Base-by-base conservation (phyloP, 2,797 vertebrate genomes). In the Enteromius afrohamiltoni region DNA sequence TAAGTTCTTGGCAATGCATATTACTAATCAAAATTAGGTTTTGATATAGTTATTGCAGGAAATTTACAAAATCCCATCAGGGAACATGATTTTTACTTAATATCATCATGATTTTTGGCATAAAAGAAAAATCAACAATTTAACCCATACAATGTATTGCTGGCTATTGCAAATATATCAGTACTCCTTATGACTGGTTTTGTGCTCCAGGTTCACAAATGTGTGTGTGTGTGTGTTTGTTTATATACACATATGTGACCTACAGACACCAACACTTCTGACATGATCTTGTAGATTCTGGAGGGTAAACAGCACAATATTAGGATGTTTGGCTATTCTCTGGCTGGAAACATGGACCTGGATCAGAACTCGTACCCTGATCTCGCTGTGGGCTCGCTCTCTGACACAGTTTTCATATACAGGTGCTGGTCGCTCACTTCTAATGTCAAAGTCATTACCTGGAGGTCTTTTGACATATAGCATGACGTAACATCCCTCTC, bases 321-420 rank as follows among this genome's bases (percentile, higher is more conserved):
- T 17, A 89, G 4, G 17, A 95, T 94, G 58, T 99, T 99, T 91
- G 98, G 98, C 77, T 99, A 99, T 89, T 99, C 98, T 79, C 91
- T 99, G 91, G 96, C 97, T 81, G 98, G 97, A 87, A 97, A 97
- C 89, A 97, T 99, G 97, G 98, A 99, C 90, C 90, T 99, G 89
- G 98, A 99, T 87, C 89, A 89, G 78, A 99, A 99, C 92, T 94
- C 93, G n/a, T 99, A 99, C 86, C 98, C 98, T 42, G 98, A 99
- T 73, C 86, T 99, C 87, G 97, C 97, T 68, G 94, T 99, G 34
- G 98, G 98, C 51, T 99, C 98, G 51, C 94, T 99, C 87, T 97
- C 97, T 21, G 97, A 99, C 90, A 91, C 95, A 17, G 96, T 95
- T 17, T 92, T 97, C 5, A 93, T 99, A 87, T 99, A 96, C 92